Evolutionary conservation across 2,888 invertebrate species (phyloP).

Genomic region (Cataglyphis altisquamis): DNA sequence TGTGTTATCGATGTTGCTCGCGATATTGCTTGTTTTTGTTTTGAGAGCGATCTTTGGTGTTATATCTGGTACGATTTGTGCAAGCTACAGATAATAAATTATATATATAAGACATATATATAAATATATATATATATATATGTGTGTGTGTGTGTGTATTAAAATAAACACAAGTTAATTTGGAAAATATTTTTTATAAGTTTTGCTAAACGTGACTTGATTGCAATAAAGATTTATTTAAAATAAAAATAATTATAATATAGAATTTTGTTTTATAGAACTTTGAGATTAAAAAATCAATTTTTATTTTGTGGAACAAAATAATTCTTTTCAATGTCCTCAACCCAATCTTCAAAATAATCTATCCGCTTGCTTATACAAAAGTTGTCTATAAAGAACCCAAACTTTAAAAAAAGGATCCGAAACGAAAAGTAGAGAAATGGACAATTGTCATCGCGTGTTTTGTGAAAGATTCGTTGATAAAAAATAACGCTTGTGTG

Average conservation of each 20-base stretch:
- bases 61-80: not conserved
- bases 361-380: not conserved
- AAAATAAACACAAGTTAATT: not conserved
- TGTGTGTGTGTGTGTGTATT: not conserved
- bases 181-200: not conserved
- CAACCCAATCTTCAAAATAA: not conserved
- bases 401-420: too few relatives aligned
- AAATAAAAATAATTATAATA: not conserved
- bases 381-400: too few relatives aligned
- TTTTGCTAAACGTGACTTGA: not conserved
- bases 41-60: not conserved
- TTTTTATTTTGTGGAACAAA: not conserved
- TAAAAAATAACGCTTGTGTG: too few relatives aligned
- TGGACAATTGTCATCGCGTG: too few relatives aligned
- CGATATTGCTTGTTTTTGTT: conserved; percentile 1
- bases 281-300: not conserved
- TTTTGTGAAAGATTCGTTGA: too few relatives aligned
- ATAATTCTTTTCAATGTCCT: not conserved
- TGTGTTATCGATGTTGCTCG: conserved; percentile 6
- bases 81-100: not conserved
- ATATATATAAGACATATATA: not conserved
- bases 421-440: too few relatives aligned
- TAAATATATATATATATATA: not conserved
- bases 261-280: not conserved
- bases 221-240: not conserved